Base-by-base conservation (phyloP, 2,797 vertebrate species). In the Centroberyx gerrardi region DNA sequence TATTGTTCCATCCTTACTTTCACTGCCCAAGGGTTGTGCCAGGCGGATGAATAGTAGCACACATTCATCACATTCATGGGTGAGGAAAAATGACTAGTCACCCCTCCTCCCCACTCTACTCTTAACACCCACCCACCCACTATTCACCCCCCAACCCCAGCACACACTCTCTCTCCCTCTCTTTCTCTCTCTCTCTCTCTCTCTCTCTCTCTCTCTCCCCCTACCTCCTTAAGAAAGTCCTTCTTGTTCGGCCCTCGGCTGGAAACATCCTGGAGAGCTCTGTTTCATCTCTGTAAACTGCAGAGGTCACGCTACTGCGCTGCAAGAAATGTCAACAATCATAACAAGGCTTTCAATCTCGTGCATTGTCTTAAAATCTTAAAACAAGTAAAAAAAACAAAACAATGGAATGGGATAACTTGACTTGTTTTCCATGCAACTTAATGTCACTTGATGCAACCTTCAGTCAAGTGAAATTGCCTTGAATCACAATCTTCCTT, bases 1-100 rank as follows among this genome's bases (percentile, higher is more conserved):
- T 52, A 69, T 72, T 72, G 48, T 69, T 78, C 8, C 56, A 70
- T 67, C 48, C 36, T 31, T 61, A 31, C 68, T 84, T 79, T 72
- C 38, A 17, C 33, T 42, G 46, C 42, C 56, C 17, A 42, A 13
- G 10, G 12, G 8, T 42, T 58, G 18, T 73, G 42, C 42, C 42
- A 44, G 42, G 13, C 13, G 42, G 42, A 44, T 44, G 68, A 82
- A 76, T 54, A 64, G 80, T 22, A 31, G 42, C 60, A 76, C 52
- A 63, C 60, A 79, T 10, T 48, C 22, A 22, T 22, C 22, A 22
- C 22, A 22, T 22, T 22, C 22, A 22, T 22, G 9, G n/a, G 18
- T 1, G 1, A 42, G 36, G 59, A 54, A 67, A 18, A 51, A 49
- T 62, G 59, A 46, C 33, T 18, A 7, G 54, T 53, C 17, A 51